Evolutionary conservation across 2,113 vertebrate species (phyloP), one percentile per base, ranked within the genome.

Genomic region (Rhodinocichla rosea): DNA sequence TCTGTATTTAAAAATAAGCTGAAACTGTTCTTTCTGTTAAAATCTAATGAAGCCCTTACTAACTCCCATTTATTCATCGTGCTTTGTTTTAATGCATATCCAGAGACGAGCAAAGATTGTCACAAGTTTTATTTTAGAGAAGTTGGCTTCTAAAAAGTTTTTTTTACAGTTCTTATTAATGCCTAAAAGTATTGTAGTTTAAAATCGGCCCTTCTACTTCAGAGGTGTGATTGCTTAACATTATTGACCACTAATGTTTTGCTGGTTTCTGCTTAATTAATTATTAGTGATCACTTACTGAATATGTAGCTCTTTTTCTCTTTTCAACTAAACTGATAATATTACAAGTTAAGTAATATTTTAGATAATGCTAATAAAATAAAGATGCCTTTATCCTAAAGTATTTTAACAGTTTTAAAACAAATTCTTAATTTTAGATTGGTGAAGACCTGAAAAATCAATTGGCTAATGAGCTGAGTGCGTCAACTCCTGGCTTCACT

Each of bases 401-500:
- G 15, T 88, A 63, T 87, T 89, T 77, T 14, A 73, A 23, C 20
- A 57, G 10, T 92, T 92, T 88, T 84, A 77, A 91, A 64, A 62
- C 15, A 79, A 86, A 27, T 50, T 49, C 75, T 97, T 94, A 21
- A 55, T 97, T 95, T 91, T 92, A 99, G 99, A 96, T 99, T 91
- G 97, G 83, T 59, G 88, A 91, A 21, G 96, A 98, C 17, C 96
- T 99, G 63, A 99, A 98, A 97, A 84, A 27, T 23, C 42, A 37
- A 10, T 97, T 98, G 80, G 37, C 40, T 93, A 76, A 97, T 2
- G 97, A 99, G n/a, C 98, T 99, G 33, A 32, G 67, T 40, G 67
- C 40, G 28, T 99, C 99, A 95, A 99, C 98, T 64, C 98, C 97
- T 68, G 77, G 69, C 45, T 18, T 98, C 87, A 98, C 2, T 93